Conservation (phyloP, 2,888 invertebrate species). For the Bembecia ichneumoniformis region DNA sequence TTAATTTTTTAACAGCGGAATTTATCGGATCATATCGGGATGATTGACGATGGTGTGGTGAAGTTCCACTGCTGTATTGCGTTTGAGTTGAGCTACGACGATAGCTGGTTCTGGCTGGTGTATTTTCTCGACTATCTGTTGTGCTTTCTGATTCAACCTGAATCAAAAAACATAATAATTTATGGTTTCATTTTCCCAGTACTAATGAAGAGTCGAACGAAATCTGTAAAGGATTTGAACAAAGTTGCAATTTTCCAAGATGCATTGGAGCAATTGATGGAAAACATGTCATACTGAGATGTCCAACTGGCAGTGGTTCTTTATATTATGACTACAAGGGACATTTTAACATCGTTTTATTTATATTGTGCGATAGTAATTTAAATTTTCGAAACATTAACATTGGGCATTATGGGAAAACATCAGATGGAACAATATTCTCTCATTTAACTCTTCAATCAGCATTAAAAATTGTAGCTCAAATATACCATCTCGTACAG, state of each 20-base stretch:
- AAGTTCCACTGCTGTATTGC: conserved; percentile 8
- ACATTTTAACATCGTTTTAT: conserved; percentile 8
- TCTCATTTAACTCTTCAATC: conserved; percentile 10
- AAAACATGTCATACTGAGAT: conserved; percentile 3
- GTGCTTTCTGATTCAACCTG: conserved; percentile 11
- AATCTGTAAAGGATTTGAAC: conserved; percentile 8
- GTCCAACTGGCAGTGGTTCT: conserved; percentile 2
- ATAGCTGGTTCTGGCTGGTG: conserved; percentile 10
- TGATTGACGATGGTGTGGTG: conserved; percentile 6
- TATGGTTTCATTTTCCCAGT: conserved; percentile 9
- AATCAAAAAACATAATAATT: conserved; percentile 6
- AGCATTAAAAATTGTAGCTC: conserved; percentile 7
- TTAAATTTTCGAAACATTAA: conserved; percentile 10
- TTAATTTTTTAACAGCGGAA: conserved; percentile 9
- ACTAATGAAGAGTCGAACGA: not conserved
- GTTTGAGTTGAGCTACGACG: conserved; percentile 10
- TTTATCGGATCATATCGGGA: conserved; percentile 2
- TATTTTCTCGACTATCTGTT: conserved; percentile 11
- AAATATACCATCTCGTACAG: not conserved
- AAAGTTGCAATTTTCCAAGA: conserved; percentile 7
- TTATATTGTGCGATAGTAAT: conserved; percentile 5
- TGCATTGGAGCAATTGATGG: conserved; percentile 2
- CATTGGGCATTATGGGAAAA: conserved; percentile 10
- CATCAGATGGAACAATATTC: conserved; percentile 9
- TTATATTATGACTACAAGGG: conserved; percentile 7